Evolutionary conservation across 1,140 invertebrate genomes (phyloP).

Genomic region (Trichomalopsis sarcophagae): DNA sequence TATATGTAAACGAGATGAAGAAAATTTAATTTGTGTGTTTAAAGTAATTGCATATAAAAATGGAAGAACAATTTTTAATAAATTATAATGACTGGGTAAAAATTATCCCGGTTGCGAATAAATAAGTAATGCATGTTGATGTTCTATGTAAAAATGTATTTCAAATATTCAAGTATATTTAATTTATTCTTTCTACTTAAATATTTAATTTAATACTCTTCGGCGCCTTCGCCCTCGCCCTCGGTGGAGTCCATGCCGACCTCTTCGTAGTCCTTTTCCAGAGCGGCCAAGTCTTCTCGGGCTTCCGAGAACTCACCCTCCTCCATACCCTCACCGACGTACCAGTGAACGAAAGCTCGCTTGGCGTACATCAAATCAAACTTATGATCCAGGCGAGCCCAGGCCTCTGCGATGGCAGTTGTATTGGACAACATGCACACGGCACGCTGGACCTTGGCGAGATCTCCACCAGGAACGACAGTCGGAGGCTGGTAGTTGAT

Average conservation of each 20-base stretch:
- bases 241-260: constrained; percentile 79
- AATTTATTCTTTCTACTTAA: neutral
- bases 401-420: constrained; percentile 81
- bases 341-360: constrained; percentile 80
- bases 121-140: neutral
- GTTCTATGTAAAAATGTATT: neutral
- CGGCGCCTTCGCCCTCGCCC: constrained; percentile 74
- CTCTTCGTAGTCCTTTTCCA: constrained; percentile 76
- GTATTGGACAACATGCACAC: constrained; percentile 78
- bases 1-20: too few species aligned
- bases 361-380: constrained; percentile 81
- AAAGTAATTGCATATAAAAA: too few species aligned
- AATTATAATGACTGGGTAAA: too few species aligned
- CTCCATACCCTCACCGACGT: constrained; percentile 80
- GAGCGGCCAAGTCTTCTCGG: constrained; percentile 77
- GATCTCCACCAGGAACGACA: constrained; percentile 76
- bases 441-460: constrained; percentile 55
- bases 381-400: constrained; percentile 80
- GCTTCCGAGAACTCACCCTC: constrained; percentile 81
- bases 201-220: constrained; percentile 68
- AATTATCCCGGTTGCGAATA: neutral
- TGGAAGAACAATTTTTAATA: too few species aligned
- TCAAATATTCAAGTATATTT: neutral
- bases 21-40: too few species aligned
- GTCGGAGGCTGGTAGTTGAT: constrained; percentile 79